A percentile compares a stretch with the other conserved stretches of the same genome.
Conservation (phyloP, 2,888 invertebrate genomes). For the Carcina quercana region DNA sequence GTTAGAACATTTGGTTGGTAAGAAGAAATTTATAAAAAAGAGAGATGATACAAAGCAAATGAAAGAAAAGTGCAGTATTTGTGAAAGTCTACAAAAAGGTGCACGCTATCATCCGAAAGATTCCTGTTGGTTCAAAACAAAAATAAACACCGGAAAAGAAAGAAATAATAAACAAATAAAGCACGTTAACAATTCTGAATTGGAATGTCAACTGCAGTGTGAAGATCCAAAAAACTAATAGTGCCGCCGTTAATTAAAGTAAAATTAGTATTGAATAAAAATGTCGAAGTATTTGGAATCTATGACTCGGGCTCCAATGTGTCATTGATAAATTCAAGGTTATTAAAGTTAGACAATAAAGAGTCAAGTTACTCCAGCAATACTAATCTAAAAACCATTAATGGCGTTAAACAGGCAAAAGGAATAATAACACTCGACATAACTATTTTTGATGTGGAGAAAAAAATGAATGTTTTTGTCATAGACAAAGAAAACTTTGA, state of each 20-base stretch:
- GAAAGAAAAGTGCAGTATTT: too few relatives aligned
- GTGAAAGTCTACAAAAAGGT: too few relatives aligned
- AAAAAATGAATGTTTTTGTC: constrained; percentile 14
- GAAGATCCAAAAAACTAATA: constrained; percentile 13
- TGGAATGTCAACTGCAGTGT: constrained; percentile 10
- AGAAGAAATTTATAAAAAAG: too few relatives aligned
- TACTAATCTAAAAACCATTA: constrained; percentile 15
- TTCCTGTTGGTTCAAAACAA: too few relatives aligned
- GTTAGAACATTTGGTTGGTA: too few relatives aligned
- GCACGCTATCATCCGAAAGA: too few relatives aligned
- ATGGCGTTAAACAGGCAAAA: constrained; percentile 12
- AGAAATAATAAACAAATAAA: not conserved
- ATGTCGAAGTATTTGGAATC: constrained; percentile 14
- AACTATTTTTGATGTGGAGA: constrained; percentile 17
- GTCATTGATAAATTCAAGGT: constrained; percentile 23
- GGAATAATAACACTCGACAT: constrained; percentile 14
- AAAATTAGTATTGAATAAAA: constrained; percentile 17
- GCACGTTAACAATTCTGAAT: constrained; percentile 9
- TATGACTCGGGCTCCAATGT: constrained; percentile 26
- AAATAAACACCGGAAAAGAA: too few relatives aligned
- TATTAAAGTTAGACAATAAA: constrained; percentile 15
- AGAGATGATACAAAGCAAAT: too few relatives aligned
- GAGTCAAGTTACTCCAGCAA: not conserved
- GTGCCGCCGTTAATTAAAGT: constrained; percentile 18
- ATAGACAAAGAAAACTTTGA: constrained; percentile 16